Conservation (phyloP, 37 sponge, comb jelly and placozoan species). For the Beroe ovata region DNA sequence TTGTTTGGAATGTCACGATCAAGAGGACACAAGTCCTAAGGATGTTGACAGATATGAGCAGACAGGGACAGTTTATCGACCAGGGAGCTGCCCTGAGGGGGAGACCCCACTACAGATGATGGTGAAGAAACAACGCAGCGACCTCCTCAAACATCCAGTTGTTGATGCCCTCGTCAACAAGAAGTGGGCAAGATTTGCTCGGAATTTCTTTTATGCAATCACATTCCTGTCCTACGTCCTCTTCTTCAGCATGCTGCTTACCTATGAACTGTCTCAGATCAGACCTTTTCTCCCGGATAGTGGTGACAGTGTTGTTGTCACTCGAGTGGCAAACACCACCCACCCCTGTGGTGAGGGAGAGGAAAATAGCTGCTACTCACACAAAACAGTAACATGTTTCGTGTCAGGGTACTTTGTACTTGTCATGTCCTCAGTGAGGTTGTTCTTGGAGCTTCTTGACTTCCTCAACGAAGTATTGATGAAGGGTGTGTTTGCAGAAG, state of each 20-base stretch:
- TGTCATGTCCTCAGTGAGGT: not conserved
- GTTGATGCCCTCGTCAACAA: slow-evolving; percentile 60
- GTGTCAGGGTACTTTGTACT: slow-evolving; percentile 3
- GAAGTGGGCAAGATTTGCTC: slow-evolving; percentile 68
- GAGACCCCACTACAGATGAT: not conserved
- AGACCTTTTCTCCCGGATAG: not conserved
- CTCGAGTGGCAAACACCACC: not conserved
- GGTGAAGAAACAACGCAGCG: not conserved
- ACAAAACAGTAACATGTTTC: not conserved
- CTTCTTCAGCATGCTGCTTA: not conserved
- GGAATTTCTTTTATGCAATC: slow-evolving; percentile 33
- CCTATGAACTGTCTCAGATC: not conserved
- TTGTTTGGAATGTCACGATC: not conserved
- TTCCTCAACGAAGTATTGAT: not conserved
- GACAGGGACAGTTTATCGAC: not conserved
- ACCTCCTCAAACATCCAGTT: slow-evolving; percentile 62
- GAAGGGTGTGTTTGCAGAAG: not conserved
- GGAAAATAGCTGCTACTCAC: not conserved
- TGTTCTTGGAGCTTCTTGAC: slow-evolving; percentile 29
- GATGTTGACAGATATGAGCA: not conserved
- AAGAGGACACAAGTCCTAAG: not conserved
- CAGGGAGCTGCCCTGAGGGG: not conserved
- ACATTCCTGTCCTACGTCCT: not conserved
- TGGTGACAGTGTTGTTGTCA: not conserved
- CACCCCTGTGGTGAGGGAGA: slow-evolving; percentile 9